Evolutionary conservation across 2,113 vertebrate genomes (phyloP), one percentile per base, ranked within the genome.

Genomic region (Cyrtonyx montezumae): DNA sequence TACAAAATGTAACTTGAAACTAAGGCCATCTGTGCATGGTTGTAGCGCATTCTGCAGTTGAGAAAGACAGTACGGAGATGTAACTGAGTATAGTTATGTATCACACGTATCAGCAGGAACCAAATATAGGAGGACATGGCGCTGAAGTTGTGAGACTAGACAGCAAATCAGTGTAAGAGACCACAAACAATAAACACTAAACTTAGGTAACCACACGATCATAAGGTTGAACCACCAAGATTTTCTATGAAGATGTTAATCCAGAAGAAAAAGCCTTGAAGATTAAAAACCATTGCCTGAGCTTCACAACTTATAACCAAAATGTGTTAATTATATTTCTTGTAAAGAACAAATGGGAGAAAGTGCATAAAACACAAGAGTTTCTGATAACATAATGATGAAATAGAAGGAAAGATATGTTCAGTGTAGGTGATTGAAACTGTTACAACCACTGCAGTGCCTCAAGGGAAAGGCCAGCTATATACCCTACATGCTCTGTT

Each of bases 1-100:
- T 95, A 90, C 93, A 94, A 77, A 87, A 71, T 40, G 90, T 84
- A 92, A 91, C 69, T 45, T 36, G 88, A 93, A 93, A 46, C 71
- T 87, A 69, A 83, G 83, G 77, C 77, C 87, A 83, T 82, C 48
- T 91, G 79, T 11, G 40, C 73, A 90, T 90, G 61, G 28, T 2
- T 87, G 87, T 75, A 79, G 81, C 70, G 76, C 70, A 66, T 82
- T 82, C 80, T 82, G 70, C 71, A 89, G 36, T 43, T 84, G 67
- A 51, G 81, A 55, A 56, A 88, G 76, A 10, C 40, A 65, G 66
- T 77, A 49, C 70, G 11, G 48, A 78, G 36, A 75, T 26, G 43
- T 26, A 63, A 49, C 65, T 14, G 30, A 75, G 26, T 45, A 43
- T 12, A 71, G 43, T 55, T 59, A 34, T 10, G 18, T 58, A 65